Conservation (phyloP, 2,888 invertebrate species). For the Polia nebulosa region DNA sequence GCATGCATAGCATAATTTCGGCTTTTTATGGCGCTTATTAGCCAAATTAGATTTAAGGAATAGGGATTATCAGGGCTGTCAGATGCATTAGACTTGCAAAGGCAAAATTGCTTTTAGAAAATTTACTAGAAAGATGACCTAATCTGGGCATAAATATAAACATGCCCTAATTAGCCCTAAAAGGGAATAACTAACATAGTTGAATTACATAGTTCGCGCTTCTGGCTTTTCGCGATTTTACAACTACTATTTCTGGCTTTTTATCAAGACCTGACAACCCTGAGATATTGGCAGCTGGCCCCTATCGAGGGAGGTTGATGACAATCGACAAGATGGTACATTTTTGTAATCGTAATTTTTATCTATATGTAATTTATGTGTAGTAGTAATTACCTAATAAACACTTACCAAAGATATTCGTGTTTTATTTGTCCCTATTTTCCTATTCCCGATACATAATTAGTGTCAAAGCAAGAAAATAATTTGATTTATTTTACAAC, state of each 20-base stretch:
- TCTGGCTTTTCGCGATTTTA: constrained; percentile 21
- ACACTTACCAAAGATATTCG: constrained; percentile 84
- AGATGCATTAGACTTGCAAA: constrained; percentile 27
- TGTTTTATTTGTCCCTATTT: constrained; percentile 48
- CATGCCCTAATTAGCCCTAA: constrained; percentile 25
- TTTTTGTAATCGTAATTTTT: constrained; percentile 78
- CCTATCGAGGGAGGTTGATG: constrained; percentile 34
- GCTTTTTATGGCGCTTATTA: constrained; percentile 57
- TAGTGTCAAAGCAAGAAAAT: not conserved
- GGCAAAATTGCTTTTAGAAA: constrained; percentile 25
- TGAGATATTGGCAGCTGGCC: constrained; percentile 43
- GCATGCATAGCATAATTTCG: constrained; percentile 60
- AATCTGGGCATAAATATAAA: constrained; percentile 12
- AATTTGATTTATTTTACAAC: not conserved
- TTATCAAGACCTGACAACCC: constrained; percentile 57
- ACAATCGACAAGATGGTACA: constrained; percentile 65
- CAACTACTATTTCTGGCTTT: constrained; percentile 19
- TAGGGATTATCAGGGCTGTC: constrained; percentile 60
- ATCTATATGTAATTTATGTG: constrained; percentile 75
- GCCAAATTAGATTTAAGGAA: constrained; percentile 54
- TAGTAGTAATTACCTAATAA: constrained; percentile 80
- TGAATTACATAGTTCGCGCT: constrained; percentile 16
- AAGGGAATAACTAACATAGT: constrained; percentile 23
- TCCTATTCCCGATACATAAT: not conserved
- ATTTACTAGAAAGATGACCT: constrained; percentile 7